Base-by-base conservation (phyloP, 1,140 invertebrate genomes). In the Brachystomella parvula region DNA sequence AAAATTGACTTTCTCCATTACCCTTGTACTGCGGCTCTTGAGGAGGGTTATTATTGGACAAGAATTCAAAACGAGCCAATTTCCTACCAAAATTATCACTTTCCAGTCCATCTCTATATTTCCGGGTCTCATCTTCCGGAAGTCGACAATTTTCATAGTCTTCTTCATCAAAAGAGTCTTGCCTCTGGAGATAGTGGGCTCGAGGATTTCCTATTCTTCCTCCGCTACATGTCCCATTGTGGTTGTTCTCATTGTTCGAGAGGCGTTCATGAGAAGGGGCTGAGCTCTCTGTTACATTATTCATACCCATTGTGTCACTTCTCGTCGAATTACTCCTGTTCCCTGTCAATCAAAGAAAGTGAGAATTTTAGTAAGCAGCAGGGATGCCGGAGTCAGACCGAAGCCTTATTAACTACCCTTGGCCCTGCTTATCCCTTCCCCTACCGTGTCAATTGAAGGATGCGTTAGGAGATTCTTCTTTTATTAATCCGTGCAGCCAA, bases 81-180 rank as follows among this genome's bases (percentile, higher is more conserved):
- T 76, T 76, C 44, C 74, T 75, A 30, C 75, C 74, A 68, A 76
- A 75, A 64, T 75, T 74, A 64, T 75, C 72, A 70, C 75, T 74
- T 64, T 76, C 75, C 21, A 73, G 33, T 33, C 68, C 70, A 65
- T 74, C 73, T 32, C 70, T 24, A 47, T 65, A 73, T 64, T 66
- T 64, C n/a, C n/a, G n/a, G n/a, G n/a, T n/a, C n/a, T n/a, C n/a
- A n/a, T n/a, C n/a, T 32, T 65, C 61, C 12, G 24, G 12, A 28
- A 9, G 6, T 32, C 6, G 29, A 57, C 53, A 29, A n/a, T 60
- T 30, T 9, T 30, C 29, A 62, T 62, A 62, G 30, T 39, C 12
- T 6, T 47, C 30, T 3, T 44, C 60, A n/a, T 21, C 60, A 3
- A 62, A 35, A 3, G 21, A 33, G 24, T 39, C 19, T 15, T 33